Evolutionary conservation across 2,888 invertebrate species (phyloP).

Genomic region (Agrilus biguttatus): DNA sequence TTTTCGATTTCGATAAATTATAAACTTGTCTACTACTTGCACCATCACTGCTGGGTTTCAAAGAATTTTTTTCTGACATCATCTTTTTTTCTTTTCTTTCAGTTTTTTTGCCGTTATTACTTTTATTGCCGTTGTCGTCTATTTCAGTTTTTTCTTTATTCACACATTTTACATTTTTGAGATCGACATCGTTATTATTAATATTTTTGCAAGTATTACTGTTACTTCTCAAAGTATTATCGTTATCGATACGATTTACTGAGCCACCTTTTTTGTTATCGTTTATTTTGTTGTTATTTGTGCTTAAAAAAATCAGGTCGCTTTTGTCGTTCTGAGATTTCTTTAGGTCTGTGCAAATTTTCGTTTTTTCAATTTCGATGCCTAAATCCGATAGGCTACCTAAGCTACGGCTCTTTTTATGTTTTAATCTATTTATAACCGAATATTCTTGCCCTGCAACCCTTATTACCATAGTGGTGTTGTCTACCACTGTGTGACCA

Average conservation of each 20-base stretch:
- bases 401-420: conserved; percentile 27
- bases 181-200: conserved; percentile 9
- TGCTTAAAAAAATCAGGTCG: too few species aligned
- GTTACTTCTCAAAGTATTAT: too few species aligned
- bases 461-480: conserved; percentile 30
- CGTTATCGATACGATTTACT: too few species aligned
- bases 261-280: too few species aligned
- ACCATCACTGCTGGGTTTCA: conserved; percentile 2
- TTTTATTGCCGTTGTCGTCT: conserved; percentile 16
- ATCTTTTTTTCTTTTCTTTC: conserved; percentile 7
- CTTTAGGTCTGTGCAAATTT: conserved; percentile 4
- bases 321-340: too few species aligned
- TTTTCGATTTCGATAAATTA: conserved; percentile 24
- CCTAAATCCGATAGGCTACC: conserved; percentile 28
- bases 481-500: conserved; percentile 23
- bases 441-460: conserved; percentile 32
- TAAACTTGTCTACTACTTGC: background rate
- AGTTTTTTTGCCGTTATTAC: conserved; percentile 4
- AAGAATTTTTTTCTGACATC: conserved; percentile 4
- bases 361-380: conserved; percentile 21
- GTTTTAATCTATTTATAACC: conserved; percentile 27
- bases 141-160: conserved; percentile 15
- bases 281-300: too few species aligned
- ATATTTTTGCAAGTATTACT: conserved; percentile 3
- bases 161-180: too few species aligned